Evolutionary conservation across 2,888 invertebrate genomes (phyloP).

Genomic region (Acanthosoma haemorrhoidale): DNA sequence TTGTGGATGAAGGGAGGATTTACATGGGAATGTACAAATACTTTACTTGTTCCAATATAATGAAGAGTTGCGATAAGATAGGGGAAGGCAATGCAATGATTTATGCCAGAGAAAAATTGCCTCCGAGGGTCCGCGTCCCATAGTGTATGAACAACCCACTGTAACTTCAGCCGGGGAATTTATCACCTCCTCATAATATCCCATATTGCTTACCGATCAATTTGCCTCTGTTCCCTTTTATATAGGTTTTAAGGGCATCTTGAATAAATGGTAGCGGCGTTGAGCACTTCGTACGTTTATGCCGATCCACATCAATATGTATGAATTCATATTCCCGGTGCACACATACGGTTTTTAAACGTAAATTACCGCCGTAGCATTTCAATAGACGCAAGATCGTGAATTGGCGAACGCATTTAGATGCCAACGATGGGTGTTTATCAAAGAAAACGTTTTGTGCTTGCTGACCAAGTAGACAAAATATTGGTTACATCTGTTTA

Average conservation of each 20-base stretch:
- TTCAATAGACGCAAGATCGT: too few relatives aligned
- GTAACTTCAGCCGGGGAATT: not conserved
- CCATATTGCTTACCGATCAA: not conserved
- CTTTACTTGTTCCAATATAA: conserved; percentile 12
- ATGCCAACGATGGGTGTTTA: too few relatives aligned
- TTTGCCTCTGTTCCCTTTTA: not conserved
- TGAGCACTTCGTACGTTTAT: not conserved
- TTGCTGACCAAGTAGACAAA: too few relatives aligned
- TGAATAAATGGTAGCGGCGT: not conserved
- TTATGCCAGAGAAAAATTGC: not conserved
- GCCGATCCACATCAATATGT: too few relatives aligned
- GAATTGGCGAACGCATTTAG: too few relatives aligned
- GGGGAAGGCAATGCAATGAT: not conserved
- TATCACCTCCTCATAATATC: not conserved
- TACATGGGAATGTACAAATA: conserved; percentile 2
- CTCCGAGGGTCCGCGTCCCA: not conserved
- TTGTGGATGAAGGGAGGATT: not conserved
- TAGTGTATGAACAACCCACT: not conserved
- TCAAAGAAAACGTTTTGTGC: too few relatives aligned
- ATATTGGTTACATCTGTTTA: too few relatives aligned
- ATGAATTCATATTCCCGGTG: too few relatives aligned
- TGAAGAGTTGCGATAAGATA: conserved; percentile 6
- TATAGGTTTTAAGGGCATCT: not conserved
- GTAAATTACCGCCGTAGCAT: too few relatives aligned
- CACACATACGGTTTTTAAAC: too few relatives aligned